Base-by-base conservation (phyloP, 1,140 invertebrate species). In the Hycleus cichorii region DNA sequence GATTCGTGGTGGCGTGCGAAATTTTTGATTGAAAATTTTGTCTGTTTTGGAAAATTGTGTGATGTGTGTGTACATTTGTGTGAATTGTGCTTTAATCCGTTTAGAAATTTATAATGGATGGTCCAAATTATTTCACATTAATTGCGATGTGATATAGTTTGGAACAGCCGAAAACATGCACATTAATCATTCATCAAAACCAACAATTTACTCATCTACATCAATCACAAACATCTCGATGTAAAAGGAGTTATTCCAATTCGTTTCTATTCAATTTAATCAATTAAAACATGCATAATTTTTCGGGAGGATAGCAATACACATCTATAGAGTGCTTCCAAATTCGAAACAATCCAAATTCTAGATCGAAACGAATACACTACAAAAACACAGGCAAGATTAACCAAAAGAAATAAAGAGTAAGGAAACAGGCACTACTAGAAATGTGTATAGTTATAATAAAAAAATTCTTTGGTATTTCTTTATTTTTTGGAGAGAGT, bases 371-470 rank as follows among this genome's bases (percentile, higher is more conserved):
- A 42, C 11, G 3, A 47, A 32, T 18, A 49, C 24, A 49, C 40
- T 49, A 55, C 51, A 50, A 24, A 2, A 8, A 42, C 11, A 52
- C 49, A 59, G 53, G 57, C 59, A 64, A 62, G 18, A 39, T 47
- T 26, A 48, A 46, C 39, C 64, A 52, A 32, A 32, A 1, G 32
- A 32, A 7, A 32, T 4, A 32, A 32, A 32, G 7, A 32, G 7
- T 3, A 32, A 32, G 32, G 7, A 32, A 58, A 67, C 71, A 73
- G 70, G 70, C 71, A 73, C 71, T 73, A 72, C 71, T 73, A 73
- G 65, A 73, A 69, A 66, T 73, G 71, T 73, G 71, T 73, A 71
- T 66, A 65, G 64, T 65, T 32, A 57, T 58, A 60, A 18, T 18
- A 18, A 18, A 18, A 32, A 32, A 4, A 62, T 62, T 49, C n/a